phyloP scores from a whole-genome alignment of 1,140 invertebrate genomes.

The Drosophila nannoptera region DNA sequence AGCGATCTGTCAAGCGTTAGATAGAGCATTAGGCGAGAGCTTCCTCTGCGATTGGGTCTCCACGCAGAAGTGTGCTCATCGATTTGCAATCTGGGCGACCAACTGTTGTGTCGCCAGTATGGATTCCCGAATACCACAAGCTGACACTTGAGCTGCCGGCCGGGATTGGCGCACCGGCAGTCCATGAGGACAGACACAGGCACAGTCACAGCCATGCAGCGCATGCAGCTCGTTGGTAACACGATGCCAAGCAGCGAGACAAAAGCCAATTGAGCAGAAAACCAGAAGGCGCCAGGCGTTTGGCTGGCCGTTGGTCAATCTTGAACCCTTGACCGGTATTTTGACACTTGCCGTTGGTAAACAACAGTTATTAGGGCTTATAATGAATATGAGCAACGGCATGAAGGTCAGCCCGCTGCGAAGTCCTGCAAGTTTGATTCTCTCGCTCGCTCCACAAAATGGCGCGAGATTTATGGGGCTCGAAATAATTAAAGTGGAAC shows the following conservation, averaged over 20 bases:
- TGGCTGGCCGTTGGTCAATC: conserved; percentile 22
- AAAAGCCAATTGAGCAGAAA: conserved; percentile 77
- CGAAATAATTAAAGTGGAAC: too few species aligned
- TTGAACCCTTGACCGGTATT: conserved; percentile 55
- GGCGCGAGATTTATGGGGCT: too few species aligned
- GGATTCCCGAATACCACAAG: conserved; percentile 40
- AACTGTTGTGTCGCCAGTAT: conserved; percentile 40
- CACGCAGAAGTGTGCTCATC: conserved; percentile 27
- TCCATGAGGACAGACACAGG: conserved; percentile 9
- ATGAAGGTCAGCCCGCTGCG: conserved; percentile 62
- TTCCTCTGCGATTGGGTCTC: too few species aligned
- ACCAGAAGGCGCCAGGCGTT: conserved; percentile 72
- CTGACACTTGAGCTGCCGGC: conserved; percentile 62
- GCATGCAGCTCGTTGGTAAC: conserved; percentile 67
- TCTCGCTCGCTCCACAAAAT: conserved; percentile 19
- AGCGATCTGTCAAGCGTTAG: too few species aligned
- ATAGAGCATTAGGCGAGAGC: too few species aligned
- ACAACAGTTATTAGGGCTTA: conserved; percentile 77
- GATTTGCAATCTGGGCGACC: conserved; percentile 28
- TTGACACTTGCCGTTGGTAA: conserved; percentile 73
- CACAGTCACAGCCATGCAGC: conserved; percentile 25
- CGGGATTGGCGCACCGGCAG: conserved; percentile 20
- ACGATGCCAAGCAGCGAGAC: conserved; percentile 50
- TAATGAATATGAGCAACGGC: conserved; percentile 77
- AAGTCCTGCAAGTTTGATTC: conserved; percentile 63